These are phyloP conservation scores for Tridacna crocea DNA, from an alignment of 2,888 invertebrate species.

Conservation along the genomic window DNA sequence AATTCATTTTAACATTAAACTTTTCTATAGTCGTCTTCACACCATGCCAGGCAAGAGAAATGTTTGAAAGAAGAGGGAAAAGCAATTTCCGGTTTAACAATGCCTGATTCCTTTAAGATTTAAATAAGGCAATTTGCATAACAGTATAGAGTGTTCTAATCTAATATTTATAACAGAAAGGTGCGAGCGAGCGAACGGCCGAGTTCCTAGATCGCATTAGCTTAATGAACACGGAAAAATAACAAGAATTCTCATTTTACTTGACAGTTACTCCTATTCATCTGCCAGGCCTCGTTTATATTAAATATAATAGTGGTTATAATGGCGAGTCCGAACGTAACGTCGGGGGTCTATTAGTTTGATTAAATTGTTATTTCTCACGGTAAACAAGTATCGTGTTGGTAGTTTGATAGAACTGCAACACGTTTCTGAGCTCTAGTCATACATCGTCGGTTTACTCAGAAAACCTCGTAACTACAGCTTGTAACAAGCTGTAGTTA, in stretches of 20 bases:
- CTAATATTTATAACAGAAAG: slow-evolving; percentile 12
- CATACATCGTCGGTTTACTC: too few species aligned
- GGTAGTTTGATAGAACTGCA: too few species aligned
- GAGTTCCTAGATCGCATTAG: not conserved
- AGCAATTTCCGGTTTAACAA: not conserved
- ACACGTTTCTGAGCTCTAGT: too few species aligned
- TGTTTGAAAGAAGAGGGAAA: too few species aligned
- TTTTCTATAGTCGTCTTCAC: too few species aligned
- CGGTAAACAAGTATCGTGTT: not conserved
- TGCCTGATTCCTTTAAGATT: not conserved
- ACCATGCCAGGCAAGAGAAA: too few species aligned
- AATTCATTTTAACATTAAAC: too few species aligned
- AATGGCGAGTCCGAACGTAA: too few species aligned
- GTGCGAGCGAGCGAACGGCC: not conserved
- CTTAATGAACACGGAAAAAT: slow-evolving; percentile 3
- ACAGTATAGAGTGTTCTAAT: slow-evolving; percentile 7
- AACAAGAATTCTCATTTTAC: not conserved
- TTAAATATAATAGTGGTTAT: not conserved
- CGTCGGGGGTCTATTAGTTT: not conserved
- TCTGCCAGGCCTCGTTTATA: slow-evolving; percentile 16
- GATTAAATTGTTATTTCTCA: slow-evolving; percentile 7
- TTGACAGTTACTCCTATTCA: slow-evolving; percentile 14
- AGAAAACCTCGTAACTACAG: too few species aligned
- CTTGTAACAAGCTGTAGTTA: too few species aligned
- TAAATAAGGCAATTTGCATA: slow-evolving; percentile 14